Conservation (phyloP, 2,888 invertebrate genomes). For the Physocephala rufipes region DNA sequence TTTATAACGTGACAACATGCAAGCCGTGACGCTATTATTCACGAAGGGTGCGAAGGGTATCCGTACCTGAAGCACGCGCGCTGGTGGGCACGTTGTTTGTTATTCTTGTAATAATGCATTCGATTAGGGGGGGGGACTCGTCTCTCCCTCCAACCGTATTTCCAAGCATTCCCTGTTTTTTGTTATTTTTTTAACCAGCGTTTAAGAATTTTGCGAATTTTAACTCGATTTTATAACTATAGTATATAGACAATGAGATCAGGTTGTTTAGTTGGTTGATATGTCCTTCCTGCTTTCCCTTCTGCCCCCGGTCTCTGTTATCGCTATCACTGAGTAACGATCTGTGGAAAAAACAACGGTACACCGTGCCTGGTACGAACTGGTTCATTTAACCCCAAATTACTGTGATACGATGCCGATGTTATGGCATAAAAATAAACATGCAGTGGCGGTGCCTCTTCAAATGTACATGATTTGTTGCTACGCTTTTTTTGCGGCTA, state of each 20-base stretch:
- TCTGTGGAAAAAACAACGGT: not conserved
- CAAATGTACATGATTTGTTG: conserved; percentile 32
- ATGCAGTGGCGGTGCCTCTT: conserved; percentile 3
- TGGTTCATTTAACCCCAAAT: conserved; percentile 23
- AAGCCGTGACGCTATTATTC: conserved; percentile 49
- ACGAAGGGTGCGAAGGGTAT: conserved; percentile 16
- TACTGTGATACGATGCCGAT: not conserved
- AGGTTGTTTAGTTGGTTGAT: not conserved
- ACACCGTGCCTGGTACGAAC: conserved; percentile 26
- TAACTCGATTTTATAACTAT: not conserved
- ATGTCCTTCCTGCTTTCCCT: not conserved
- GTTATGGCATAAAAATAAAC: not conserved
- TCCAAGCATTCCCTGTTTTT: no score
- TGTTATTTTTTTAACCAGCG: not conserved
- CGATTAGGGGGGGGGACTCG: not conserved
- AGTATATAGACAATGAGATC: not conserved
- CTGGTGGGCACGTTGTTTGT: not conserved
- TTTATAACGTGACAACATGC: conserved; percentile 66
- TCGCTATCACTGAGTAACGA: conserved; percentile 23
- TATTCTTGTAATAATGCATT: not conserved
- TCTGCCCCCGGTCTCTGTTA: not conserved
- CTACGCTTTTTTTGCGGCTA: conserved; percentile 37
- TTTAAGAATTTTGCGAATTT: conserved; percentile 25
- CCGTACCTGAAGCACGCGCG: conserved; percentile 1
- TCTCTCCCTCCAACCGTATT: not conserved